Base-by-base conservation (phyloP, 2,888 invertebrate species). In the Leptopilina myrica region DNA sequence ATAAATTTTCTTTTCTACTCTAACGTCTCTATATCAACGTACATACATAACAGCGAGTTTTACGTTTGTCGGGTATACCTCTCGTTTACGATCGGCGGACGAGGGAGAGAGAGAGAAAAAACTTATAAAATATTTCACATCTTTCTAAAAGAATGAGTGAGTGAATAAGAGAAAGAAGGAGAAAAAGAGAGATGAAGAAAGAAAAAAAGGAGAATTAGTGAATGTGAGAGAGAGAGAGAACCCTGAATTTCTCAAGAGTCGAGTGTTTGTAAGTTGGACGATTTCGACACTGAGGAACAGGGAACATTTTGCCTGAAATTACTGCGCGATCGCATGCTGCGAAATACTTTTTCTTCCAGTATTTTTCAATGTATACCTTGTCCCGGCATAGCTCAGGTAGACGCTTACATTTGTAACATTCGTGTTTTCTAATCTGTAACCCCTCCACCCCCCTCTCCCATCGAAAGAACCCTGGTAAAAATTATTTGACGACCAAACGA, bases 101-200 rank as follows among this genome's bases (percentile, higher is more conserved):
- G 64, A 64, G 73, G 14, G 67, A 20, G 20, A 73, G 75, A 73
- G 75, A 73, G 14, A 53, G 46, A 65, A 56, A 46, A 62, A 78
- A 78, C 11, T 69, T 65, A 40, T 26, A 59, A 80, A 76, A 80
- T 81, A 76, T 75, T 80, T 62, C 69, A 40, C 49, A 33, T 62
- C 46, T 26, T 11, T 49, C 43, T 43, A 33, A 33, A 33, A 33
- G 33, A 33, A 33, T 33, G 33, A 33, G 33, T 33, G 26, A 26
- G 26, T 3, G 26, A 26, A 3, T 26, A 33, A 33, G 33, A 33
- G 33, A 33, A 33, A 33, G 33, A 33, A 33, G 2, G 5, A 33
- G 33, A 33, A 33, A 5, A 33, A 33, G 33, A 33, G 20, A 33
- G 33, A 33, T 4, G 33, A 2, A 33, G 33, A 33, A 33, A 33